Percentiles rank a stretch among this genome's conserved stretches.
These are phyloP conservation scores for Leucophora obtusa DNA, from an alignment of 2,888 invertebrate species.

Conservation along the genomic window DNA sequence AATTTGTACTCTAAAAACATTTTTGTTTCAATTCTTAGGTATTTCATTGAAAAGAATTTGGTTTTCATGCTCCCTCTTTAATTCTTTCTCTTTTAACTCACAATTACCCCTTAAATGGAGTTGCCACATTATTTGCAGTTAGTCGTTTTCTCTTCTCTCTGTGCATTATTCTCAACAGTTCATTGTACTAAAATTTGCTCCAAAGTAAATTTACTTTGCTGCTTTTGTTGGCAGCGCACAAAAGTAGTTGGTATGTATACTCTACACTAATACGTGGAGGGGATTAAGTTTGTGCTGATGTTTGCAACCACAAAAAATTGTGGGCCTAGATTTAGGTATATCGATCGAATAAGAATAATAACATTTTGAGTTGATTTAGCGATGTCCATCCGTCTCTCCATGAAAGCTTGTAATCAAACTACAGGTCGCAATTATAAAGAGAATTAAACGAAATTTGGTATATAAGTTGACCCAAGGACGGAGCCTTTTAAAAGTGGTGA, in stretches of 20 bases:
- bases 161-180: constrained; percentile 30
- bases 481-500: too few relatives aligned
- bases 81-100: constrained; percentile 1
- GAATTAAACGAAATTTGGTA: too few relatives aligned
- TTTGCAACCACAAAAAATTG: too few relatives aligned
- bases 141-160: background rate
- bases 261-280: too few relatives aligned
- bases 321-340: too few relatives aligned
- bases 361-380: too few relatives aligned
- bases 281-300: too few relatives aligned
- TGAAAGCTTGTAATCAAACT: too few relatives aligned
- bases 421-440: too few relatives aligned
- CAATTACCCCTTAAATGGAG: constrained; percentile 49
- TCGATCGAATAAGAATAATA: too few relatives aligned
- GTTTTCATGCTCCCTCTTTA: background rate
- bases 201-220: constrained; percentile 50
- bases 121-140: constrained; percentile 38
- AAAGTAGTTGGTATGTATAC: background rate
- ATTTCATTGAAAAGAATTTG: background rate
- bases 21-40: constrained; percentile 37
- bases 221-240: constrained; percentile 3
- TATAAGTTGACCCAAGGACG: too few relatives aligned
- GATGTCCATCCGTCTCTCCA: too few relatives aligned
- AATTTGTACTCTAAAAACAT: constrained; percentile 20
- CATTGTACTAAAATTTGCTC: constrained; percentile 61